Evolutionary conservation across 1,140 invertebrate genomes (phyloP), one percentile per base, ranked within the genome.

Genomic region (Drosophila truncata): DNA sequence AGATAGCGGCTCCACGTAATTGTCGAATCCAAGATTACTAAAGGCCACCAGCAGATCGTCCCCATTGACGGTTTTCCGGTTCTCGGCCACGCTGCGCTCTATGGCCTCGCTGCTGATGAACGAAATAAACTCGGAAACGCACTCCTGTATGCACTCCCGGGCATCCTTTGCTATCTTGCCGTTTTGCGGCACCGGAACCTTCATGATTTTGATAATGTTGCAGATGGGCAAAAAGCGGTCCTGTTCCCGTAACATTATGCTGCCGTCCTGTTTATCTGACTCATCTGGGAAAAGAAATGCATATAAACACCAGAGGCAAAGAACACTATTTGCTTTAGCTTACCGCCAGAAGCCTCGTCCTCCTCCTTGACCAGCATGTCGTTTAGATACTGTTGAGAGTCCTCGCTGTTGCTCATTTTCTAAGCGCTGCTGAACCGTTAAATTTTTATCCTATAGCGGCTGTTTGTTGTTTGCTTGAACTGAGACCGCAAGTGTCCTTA

Each of bases 101-200:
- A 98, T 98, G 0, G 98, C 98, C 94, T 99, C 99, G 91, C 98
- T 99, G 1, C 99, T 99, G 50, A 99, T 98, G 92, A 99, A 99
- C 78, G 98, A 99, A 87, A 99, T 99, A 92, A 99, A 99, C 92
- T 99, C 99, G 0, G 98, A 99, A 39, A 99, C 99, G 94, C 99
- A 99, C 93, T 99, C 99, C 93, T 99, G 99, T 20, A 99, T 98
- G 94, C 98, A 99, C 94, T 99, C 99, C 80, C 99, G 95, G 0
- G 99, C 98, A 94, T 99, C 99, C 95, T 99, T 99, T 1, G 99
- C 98, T 87, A 99, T 99, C 94, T 99, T 99, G 86, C 98, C 99
- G 80, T 97, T 96, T 73, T 97, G 96, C 7, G 99, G 99, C 80
- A 99, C 98, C 7, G 98, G 97, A 92, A 97, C 96, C 93, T 99